Base-by-base conservation (phyloP, 1,140 invertebrate species). In the Zelostemma sp. region DNA sequence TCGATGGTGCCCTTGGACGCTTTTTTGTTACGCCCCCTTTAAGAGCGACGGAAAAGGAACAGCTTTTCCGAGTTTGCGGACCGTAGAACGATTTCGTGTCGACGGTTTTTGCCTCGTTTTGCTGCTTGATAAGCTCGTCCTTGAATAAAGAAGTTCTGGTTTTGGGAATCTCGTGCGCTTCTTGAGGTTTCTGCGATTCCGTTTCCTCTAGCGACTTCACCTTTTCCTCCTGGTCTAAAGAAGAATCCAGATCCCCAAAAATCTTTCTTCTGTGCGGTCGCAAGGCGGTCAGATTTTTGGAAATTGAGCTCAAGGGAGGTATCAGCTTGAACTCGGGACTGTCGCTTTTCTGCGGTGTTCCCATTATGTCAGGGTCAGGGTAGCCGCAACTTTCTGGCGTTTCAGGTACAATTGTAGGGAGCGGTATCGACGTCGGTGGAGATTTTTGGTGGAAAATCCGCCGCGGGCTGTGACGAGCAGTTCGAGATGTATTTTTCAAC, bases 121-220 rank as follows among this genome's bases (percentile, higher is more conserved):
- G 63, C 43, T 73, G 50, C 11, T 60, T 25, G 2, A 12, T 48
- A 35, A 61, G 63, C n/a, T 53, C 73, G 1, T 82, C 80, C 21
- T 76, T 77, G 63, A 85, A 85, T 2, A 84, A 54, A 0, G 81
- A 66, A 12, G 81, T 76, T 58, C 83, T 74, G 1, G 80, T 82
- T 73, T 70, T 81, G 11, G 82, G 70, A 15, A 64, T 59, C 0
- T 43, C 66, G 12, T 54, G 21, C 12, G 15, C 25, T 0, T 81
- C 78, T 3, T 80, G 74, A 1, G 41, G 49, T 40, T 78, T 81
- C 5, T 65, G 48, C 2, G 75, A 21, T 35, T 82, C 83, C 25
- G 38, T 11, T 63, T 59, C 38, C 78, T 76, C 16, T 83, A 83
- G 6, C 76, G 56, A 1, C 43, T 6, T 40, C 58, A 73, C 28